These are phyloP conservation scores for Ypsolopha sequella DNA, from an alignment of 2,888 invertebrate species.

Conservation along the genomic window DNA sequence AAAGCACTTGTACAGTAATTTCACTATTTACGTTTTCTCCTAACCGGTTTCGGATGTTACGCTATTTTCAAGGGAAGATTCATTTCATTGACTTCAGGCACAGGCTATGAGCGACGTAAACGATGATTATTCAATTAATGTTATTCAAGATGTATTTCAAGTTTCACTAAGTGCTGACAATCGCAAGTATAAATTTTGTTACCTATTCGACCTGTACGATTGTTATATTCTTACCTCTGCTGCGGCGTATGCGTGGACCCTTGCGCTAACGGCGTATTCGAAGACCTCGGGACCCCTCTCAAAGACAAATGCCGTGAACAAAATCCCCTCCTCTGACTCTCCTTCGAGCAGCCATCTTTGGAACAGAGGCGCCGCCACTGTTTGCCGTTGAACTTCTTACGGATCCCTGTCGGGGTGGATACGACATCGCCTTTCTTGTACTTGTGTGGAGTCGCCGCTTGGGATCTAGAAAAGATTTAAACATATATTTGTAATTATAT, in stretches of 20 bases:
- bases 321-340: constrained; percentile 96
- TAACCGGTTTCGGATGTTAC: no score
- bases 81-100: no score
- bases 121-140: no score
- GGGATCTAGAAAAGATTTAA: constrained; percentile 70
- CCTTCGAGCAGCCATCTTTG: constrained; percentile 94
- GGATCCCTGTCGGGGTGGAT: constrained; percentile 92
- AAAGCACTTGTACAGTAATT: no score
- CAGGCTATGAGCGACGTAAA: no score
- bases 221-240: constrained; percentile 36
- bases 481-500: no score
- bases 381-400: constrained; percentile 99
- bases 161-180: no score
- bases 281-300: constrained; percentile 74
- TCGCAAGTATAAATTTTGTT: no score
- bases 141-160: no score
- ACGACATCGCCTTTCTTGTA: constrained; percentile 98
- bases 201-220: no score
- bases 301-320: constrained; percentile 97
- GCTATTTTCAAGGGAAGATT: no score
- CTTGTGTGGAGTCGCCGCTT: constrained; percentile 94
- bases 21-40: no score
- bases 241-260: constrained; percentile 55
- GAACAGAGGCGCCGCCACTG: constrained; percentile 99
- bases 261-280: constrained; percentile 56